phyloP scores from a whole-genome alignment of 1,140 invertebrate genomes.

The Eubasilissa regina region DNA sequence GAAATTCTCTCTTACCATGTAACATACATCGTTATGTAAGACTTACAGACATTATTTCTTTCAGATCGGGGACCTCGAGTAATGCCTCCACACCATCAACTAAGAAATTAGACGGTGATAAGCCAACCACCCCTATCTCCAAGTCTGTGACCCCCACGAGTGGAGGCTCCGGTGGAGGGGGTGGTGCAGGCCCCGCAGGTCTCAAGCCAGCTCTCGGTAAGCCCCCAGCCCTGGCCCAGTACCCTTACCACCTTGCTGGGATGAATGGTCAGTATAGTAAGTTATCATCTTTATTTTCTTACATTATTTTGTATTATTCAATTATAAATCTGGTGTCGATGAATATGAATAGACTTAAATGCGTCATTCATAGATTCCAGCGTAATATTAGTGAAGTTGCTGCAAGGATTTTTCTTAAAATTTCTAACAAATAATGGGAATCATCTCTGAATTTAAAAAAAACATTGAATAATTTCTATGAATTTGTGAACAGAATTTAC shows the following conservation, averaged over 20 bases:
- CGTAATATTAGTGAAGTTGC: too few species aligned
- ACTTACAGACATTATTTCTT: slow-evolving; percentile 48
- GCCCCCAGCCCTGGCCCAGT: slow-evolving; percentile 75
- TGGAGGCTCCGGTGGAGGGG: slow-evolving; percentile 72
- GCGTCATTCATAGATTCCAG: too few species aligned
- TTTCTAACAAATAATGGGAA: too few species aligned
- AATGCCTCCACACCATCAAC: slow-evolving; percentile 86
- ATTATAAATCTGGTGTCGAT: too few species aligned
- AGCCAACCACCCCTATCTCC: slow-evolving; percentile 90
- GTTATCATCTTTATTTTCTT: slow-evolving; percentile 31
- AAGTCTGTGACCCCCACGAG: slow-evolving; percentile 91
- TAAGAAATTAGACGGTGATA: slow-evolving; percentile 83
- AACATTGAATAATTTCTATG: too few species aligned
- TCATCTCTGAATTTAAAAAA: too few species aligned
- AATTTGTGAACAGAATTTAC: too few species aligned
- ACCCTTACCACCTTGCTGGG: slow-evolving; percentile 75
- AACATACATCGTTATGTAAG: neutral
- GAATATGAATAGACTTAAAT: too few species aligned
- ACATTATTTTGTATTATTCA: too few species aligned
- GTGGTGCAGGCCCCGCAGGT: slow-evolving; percentile 65
- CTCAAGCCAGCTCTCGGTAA: slow-evolving; percentile 76
- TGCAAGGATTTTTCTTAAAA: too few species aligned
- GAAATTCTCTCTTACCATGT: too few species aligned
- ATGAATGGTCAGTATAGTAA: slow-evolving; percentile 62
- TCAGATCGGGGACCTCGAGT: slow-evolving; percentile 83